Percentiles rank a stretch among this genome's conserved stretches.
Conservation (phyloP, 2,113 vertebrate genomes). For the Corydoras maculifer region DNA sequence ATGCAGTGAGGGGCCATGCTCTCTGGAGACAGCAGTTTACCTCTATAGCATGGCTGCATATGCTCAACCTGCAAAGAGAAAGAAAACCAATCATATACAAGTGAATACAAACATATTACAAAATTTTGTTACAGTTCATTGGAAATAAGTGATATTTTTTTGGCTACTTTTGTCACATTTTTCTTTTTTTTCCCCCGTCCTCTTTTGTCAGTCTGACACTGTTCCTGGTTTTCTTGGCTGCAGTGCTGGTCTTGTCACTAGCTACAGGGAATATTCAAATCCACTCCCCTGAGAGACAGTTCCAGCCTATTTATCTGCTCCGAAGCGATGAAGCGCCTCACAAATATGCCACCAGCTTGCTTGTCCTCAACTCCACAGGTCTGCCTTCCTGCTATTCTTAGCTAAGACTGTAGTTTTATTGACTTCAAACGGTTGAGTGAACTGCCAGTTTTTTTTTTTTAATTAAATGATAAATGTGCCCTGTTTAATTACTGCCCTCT, state of each 20-base stretch:
- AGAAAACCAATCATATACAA: slow-evolving; percentile 75
- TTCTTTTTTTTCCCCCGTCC: background rate
- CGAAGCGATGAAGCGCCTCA: slow-evolving; percentile 63
- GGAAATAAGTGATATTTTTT: background rate
- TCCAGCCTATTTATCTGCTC: slow-evolving; percentile 82
- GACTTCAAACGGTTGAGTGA: too few relatives aligned
- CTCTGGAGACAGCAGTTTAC: slow-evolving; percentile 90
- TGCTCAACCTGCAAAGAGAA: slow-evolving; percentile 80
- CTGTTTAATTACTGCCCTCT: too few relatives aligned
- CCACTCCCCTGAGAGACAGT: slow-evolving; percentile 70
- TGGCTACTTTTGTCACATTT: background rate
- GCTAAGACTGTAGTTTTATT: too few relatives aligned
- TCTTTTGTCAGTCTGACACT: slow-evolving; percentile 72
- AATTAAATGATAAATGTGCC: background rate
- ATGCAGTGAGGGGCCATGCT: slow-evolving; percentile 55
- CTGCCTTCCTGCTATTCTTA: slow-evolving; percentile 38
- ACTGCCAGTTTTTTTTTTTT: too few relatives aligned
- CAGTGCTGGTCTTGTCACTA: slow-evolving; percentile 79
- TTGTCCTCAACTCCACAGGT: slow-evolving; percentile 89
- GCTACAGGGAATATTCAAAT: slow-evolving; percentile 83
- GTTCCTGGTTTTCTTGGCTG: slow-evolving; percentile 79
- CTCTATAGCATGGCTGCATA: slow-evolving; percentile 80
- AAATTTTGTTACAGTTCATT: too few relatives aligned
- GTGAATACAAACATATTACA: slow-evolving; percentile 45
- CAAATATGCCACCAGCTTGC: slow-evolving; percentile 78